These are phyloP conservation scores for Drosophila novamexicana DNA, from an alignment of 1,140 invertebrate genomes.

Conservation along the genomic window DNA sequence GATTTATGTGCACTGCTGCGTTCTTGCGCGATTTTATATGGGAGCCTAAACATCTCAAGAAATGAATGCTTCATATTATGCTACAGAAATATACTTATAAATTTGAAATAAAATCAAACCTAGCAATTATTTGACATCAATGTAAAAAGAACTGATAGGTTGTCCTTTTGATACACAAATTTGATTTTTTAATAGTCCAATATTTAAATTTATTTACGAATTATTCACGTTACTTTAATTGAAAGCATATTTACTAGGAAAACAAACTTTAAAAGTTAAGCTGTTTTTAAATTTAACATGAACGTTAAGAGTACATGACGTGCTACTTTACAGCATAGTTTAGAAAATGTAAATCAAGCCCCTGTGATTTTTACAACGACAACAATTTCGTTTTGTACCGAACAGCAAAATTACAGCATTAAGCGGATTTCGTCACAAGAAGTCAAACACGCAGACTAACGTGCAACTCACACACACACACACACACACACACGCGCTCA, in stretches of 20 bases:
- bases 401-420: conserved; percentile 76
- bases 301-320: neutral
- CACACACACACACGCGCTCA: conserved; percentile 39
- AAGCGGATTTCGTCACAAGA: conserved; percentile 76
- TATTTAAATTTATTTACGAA: too few relatives aligned
- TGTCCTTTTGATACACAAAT: too few relatives aligned
- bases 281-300: neutral
- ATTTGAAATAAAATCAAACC: too few relatives aligned
- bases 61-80: too few relatives aligned
- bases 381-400: conserved; percentile 53
- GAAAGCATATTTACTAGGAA: neutral
- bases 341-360: neutral
- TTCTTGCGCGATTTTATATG: neutral
- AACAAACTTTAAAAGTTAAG: neutral
- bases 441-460: conserved; percentile 66
- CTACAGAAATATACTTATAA: too few relatives aligned
- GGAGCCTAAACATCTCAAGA: too few relatives aligned
- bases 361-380: conserved; percentile 9
- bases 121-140: too few relatives aligned
- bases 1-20: conserved; percentile 15
- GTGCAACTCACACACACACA: conserved; percentile 34
- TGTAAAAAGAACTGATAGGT: too few relatives aligned
- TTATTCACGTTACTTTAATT: too few relatives aligned
- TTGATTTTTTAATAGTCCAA: too few relatives aligned
- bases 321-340: neutral